phyloP scores from a whole-genome alignment of 2,888 invertebrate species.

The Drosophila longiperda region DNA sequence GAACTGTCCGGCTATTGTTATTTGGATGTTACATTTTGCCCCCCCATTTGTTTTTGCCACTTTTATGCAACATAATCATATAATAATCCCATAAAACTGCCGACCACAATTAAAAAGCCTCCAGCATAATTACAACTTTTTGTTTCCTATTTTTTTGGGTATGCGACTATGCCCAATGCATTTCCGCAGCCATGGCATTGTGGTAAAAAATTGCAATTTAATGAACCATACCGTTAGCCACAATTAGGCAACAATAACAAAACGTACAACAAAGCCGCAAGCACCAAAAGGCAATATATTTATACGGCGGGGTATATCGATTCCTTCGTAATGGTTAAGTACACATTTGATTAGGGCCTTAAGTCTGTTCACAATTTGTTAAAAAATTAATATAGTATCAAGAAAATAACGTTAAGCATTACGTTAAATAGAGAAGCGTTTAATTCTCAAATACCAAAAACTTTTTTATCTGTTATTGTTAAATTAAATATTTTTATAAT shows the following conservation, averaged over 20 bases:
- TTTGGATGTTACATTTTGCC: slow-evolving; percentile 17
- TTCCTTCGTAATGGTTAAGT: neutral
- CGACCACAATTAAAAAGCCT: slow-evolving; percentile 71
- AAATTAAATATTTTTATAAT: no score
- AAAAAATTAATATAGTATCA: neutral
- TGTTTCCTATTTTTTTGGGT: slow-evolving; percentile 48
- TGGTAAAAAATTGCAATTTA: slow-evolving; percentile 68
- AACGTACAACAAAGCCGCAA: slow-evolving; percentile 20
- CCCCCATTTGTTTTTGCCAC: neutral
- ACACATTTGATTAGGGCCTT: neutral
- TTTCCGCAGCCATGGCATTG: slow-evolving; percentile 51
- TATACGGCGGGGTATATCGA: slow-evolving; percentile 11
- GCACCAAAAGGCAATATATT: slow-evolving; percentile 3
- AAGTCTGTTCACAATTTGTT: neutral
- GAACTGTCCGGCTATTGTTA: slow-evolving; percentile 31
- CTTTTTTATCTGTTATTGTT: no score
- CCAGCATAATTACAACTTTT: slow-evolving; percentile 50
- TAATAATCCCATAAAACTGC: slow-evolving; percentile 76
- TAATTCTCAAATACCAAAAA: neutral
- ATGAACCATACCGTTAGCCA: slow-evolving; percentile 72
- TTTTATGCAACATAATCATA: slow-evolving; percentile 65
- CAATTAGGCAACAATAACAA: slow-evolving; percentile 66
- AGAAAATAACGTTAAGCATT: neutral
- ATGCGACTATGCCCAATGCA: slow-evolving; percentile 54
- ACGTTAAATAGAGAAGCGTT: neutral